Percentiles rank a stretch among this genome's conserved stretches.
Conservation (phyloP, 2,888 invertebrate species). For the Erynnis tages region DNA sequence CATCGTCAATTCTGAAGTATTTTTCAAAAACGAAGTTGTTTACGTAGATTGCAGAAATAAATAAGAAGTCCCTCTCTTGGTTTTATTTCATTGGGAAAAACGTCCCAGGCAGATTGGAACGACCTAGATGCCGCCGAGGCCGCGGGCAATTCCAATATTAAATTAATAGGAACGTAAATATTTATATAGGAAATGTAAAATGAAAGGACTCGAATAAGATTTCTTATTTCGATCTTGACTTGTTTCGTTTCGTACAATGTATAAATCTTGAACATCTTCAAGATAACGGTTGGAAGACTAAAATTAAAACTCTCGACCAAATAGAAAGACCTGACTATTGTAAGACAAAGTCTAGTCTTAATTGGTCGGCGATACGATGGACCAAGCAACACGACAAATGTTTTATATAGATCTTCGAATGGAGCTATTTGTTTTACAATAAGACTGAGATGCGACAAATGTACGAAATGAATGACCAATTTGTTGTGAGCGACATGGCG, state of each 20-base stretch:
- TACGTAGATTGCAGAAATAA: slow-evolving; percentile 6
- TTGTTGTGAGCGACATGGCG: too few relatives aligned
- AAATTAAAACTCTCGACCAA: too few relatives aligned
- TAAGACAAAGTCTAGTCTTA: too few relatives aligned
- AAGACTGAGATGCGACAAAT: too few relatives aligned
- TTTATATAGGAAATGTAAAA: slow-evolving; percentile 1
- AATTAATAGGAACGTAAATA: slow-evolving; percentile 4
- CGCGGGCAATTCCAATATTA: background rate
- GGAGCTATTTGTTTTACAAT: too few relatives aligned
- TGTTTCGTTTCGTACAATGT: too few relatives aligned
- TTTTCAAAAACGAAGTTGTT: background rate
- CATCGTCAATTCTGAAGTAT: background rate
- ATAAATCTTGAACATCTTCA: background rate
- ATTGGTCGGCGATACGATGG: too few relatives aligned
- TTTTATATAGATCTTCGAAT: too few relatives aligned
- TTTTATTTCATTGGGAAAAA: background rate
- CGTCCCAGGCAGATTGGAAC: background rate
- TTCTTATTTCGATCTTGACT: background rate
- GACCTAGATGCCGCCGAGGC: slow-evolving; percentile 1
- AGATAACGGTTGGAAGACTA: too few relatives aligned
- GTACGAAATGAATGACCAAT: too few relatives aligned
- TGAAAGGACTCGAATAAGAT: background rate
- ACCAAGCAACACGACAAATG: too few relatives aligned
- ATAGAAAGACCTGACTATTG: too few relatives aligned
- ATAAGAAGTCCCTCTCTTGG: background rate